Evolutionary conservation across 2,113 vertebrate species (phyloP).

Genomic region (Athene noctua): DNA sequence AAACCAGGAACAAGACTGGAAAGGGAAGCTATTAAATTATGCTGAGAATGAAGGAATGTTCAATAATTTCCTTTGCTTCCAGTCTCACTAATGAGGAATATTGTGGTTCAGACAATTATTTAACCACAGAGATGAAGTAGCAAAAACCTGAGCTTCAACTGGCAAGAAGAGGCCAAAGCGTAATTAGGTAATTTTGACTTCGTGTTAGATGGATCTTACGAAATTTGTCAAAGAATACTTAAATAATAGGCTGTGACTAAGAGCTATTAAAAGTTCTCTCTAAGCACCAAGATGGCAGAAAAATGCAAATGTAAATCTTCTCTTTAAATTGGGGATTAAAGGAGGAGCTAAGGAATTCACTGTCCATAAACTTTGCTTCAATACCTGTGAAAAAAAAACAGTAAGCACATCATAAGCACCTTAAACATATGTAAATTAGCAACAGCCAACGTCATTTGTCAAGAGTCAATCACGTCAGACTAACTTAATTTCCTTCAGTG

Average conservation of each 20-base stretch:
- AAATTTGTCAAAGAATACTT: neutral
- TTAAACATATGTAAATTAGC: neutral
- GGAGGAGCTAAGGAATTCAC: neutral
- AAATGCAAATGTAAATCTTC: neutral
- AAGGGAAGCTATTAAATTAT: neutral
- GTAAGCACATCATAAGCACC: neutral
- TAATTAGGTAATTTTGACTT: neutral
- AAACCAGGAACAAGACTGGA: neutral
- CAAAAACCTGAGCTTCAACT: neutral
- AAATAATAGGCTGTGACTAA: neutral
- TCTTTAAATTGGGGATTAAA: neutral
- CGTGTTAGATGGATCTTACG: neutral
- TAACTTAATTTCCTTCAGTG: neutral
- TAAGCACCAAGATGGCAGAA: neutral
- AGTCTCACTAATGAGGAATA: neutral
- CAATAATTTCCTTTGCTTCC: neutral
- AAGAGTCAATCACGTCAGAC: neutral
- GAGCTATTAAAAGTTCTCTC: neutral
- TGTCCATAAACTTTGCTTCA: neutral
- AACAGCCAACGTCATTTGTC: neutral
- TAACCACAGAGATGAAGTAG: neutral
- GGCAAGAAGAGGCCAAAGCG: neutral
- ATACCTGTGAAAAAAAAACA: neutral
- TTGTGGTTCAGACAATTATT: neutral
- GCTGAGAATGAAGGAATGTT: neutral